Evolutionary conservation across 2,888 invertebrate genomes (phyloP).

Genomic region (Noctua fimbriata): DNA sequence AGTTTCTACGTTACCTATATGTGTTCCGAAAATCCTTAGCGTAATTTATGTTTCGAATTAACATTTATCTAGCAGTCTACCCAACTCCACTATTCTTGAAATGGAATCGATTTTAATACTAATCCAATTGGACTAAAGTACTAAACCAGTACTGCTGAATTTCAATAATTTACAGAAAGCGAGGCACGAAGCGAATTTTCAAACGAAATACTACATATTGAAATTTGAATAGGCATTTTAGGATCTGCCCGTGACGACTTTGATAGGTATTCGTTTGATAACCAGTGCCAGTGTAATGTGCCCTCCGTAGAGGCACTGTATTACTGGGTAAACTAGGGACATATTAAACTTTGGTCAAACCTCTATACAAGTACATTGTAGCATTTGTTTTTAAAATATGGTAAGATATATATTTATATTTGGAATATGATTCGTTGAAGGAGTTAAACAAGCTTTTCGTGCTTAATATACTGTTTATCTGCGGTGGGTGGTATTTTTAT

Average conservation of each 20-base stretch:
- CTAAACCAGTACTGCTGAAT: constrained; percentile 20
- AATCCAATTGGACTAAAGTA: constrained; percentile 8
- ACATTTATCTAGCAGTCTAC: not conserved
- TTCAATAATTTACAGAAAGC: constrained; percentile 27
- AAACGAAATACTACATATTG: constrained; percentile 26
- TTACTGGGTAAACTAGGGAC: not conserved
- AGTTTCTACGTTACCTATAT: not conserved
- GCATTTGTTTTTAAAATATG: not conserved
- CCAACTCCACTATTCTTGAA: constrained; percentile 1
- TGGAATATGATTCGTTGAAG: too few relatives aligned
- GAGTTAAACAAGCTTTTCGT: too few relatives aligned
- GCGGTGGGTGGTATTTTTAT: too few relatives aligned
- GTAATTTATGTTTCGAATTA: not conserved
- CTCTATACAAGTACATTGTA: not conserved
- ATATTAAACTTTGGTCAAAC: not conserved
- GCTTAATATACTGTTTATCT: too few relatives aligned
- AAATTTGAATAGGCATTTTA: constrained; percentile 17
- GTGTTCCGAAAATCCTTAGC: not conserved
- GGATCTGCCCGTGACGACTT: not conserved
- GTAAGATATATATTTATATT: too few relatives aligned
- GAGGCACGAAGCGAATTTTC: not conserved
- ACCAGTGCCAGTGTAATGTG: constrained; percentile 1
- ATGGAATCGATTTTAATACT: constrained; percentile 17
- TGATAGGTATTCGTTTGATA: constrained; percentile 14
- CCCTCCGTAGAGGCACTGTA: not conserved